Conservation (phyloP, 1,140 invertebrate genomes). For the Fopius arisanus region DNA sequence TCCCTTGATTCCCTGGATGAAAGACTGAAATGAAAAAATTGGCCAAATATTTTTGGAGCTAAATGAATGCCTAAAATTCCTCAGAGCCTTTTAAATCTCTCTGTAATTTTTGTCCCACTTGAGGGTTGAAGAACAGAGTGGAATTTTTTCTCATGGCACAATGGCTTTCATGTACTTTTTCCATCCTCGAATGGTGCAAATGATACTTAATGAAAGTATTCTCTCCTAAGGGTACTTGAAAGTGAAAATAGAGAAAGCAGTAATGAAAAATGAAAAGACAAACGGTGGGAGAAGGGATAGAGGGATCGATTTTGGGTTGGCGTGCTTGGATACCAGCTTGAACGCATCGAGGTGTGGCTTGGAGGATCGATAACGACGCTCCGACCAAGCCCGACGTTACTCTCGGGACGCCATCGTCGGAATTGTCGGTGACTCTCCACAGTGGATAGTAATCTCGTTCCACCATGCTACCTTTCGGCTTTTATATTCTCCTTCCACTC, state of each 20-base stretch:
- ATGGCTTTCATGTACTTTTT: too few relatives aligned
- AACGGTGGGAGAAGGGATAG: neutral
- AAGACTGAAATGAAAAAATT: too few relatives aligned
- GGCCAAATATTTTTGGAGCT: too few relatives aligned
- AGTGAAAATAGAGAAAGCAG: neutral
- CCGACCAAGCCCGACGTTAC: slow-evolving; percentile 20
- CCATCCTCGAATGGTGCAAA: too few relatives aligned
- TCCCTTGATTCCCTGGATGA: too few relatives aligned
- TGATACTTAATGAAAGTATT: neutral
- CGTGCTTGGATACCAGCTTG: neutral
- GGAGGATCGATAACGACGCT: slow-evolving; percentile 36
- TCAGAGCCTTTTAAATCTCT: too few relatives aligned
- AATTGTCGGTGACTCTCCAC: slow-evolving; percentile 14
- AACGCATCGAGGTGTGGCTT: slow-evolving; percentile 40
- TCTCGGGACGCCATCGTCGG: slow-evolving; percentile 19
- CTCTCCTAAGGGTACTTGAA: neutral
- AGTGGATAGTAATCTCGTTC: slow-evolving; percentile 38
- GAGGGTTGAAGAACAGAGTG: too few relatives aligned
- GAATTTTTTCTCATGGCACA: too few relatives aligned
- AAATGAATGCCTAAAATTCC: too few relatives aligned
- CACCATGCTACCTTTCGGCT: slow-evolving; percentile 20
- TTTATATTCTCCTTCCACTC: neutral
- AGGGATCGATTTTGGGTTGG: slow-evolving; percentile 21
- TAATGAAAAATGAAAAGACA: slow-evolving; percentile 1
- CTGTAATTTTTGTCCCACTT: too few relatives aligned